phyloP scores from a whole-genome alignment of 2,888 invertebrate species.

The Drosophila longiperda region DNA sequence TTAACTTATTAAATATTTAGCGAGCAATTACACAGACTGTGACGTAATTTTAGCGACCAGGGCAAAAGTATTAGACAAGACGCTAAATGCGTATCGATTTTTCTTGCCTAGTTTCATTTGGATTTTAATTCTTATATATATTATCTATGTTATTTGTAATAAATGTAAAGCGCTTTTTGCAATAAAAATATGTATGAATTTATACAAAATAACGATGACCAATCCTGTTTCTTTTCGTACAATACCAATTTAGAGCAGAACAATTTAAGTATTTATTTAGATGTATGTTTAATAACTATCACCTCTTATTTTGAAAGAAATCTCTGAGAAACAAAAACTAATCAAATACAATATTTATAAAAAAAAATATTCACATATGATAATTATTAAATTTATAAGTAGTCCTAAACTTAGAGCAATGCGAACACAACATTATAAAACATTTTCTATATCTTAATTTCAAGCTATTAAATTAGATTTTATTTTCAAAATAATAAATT shows the following conservation, averaged over 20 bases:
- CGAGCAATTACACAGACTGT: conserved; percentile 61
- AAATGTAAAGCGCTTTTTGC: conserved; percentile 85
- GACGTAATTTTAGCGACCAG: conserved; percentile 59
- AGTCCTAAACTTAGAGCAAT: conserved; percentile 1
- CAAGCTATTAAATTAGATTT: neutral
- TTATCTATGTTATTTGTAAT: conserved; percentile 72
- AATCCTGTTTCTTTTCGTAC: conserved; percentile 73
- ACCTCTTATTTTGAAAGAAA: conserved; percentile 37
- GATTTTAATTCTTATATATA: conserved; percentile 31
- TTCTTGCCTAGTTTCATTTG: conserved; percentile 69
- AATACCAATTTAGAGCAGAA: conserved; percentile 43
- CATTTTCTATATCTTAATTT: neutral
- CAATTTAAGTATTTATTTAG: conserved; percentile 12
- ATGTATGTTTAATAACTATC: conserved; percentile 28
- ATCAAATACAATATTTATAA: conserved; percentile 11
- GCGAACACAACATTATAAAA: conserved; percentile 4
- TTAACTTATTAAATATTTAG: conserved; percentile 41
- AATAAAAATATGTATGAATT: conserved; percentile 83
- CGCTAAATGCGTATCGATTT: conserved; percentile 37
- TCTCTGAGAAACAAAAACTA: conserved; percentile 18
- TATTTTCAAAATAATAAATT: neutral
- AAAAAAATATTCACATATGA: conserved; percentile 14
- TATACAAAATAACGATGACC: conserved; percentile 58
- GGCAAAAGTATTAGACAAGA: conserved; percentile 70
- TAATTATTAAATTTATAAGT: conserved; percentile 2